Evolutionary conservation across 1,140 invertebrate species (phyloP), one percentile per base, ranked within the genome.

Genomic region (Papilio xuthus): DNA sequence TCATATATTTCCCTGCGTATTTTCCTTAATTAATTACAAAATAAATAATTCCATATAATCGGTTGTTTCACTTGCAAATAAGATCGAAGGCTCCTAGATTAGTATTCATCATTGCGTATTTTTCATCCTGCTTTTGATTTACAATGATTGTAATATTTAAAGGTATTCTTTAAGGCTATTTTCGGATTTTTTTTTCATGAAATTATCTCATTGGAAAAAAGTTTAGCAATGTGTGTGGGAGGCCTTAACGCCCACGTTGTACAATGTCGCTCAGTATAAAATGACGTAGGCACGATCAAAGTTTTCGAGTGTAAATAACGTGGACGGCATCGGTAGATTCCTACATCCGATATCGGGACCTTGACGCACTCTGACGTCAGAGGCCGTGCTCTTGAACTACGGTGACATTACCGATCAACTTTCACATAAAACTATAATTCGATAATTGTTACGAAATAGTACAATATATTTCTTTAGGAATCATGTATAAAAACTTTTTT

Each of bases 361-460:
- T 67, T 67, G 60, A 28, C 60, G 60, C 6, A 67, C 60, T 32
- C 26, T 67, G 60, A 67, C 60, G 60, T 67, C 60, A 67, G 60
- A 28, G 60, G 26, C 60, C 60, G 60, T 67, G 60, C 60, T 67
- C 60, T 67, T 67, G 60, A 67, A 67, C 60, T 28, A 67, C 12
- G 13, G 60, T 67, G 26, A 67, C 60, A 67, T 67, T 67, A 32
- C n/a, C 60, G 47, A 50, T 50, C 15, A 50, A 50, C 13, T 18
- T 15, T 47, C 3, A 13, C 15, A 10, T 47, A 47, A 50, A 50
- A 50, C 47, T 50, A n/a, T 67, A 67, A 7, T 13, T 15, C 23
- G 60, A 67, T 67, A 67, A 67, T 26, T 56, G 18, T 67, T 67
- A 67, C 26, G 60, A 67, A 67, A 67, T n/a, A 53, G 50, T 53